Evolutionary conservation across 2,113 vertebrate genomes (phyloP).

Genomic region (Pantherophis guttatus): DNA sequence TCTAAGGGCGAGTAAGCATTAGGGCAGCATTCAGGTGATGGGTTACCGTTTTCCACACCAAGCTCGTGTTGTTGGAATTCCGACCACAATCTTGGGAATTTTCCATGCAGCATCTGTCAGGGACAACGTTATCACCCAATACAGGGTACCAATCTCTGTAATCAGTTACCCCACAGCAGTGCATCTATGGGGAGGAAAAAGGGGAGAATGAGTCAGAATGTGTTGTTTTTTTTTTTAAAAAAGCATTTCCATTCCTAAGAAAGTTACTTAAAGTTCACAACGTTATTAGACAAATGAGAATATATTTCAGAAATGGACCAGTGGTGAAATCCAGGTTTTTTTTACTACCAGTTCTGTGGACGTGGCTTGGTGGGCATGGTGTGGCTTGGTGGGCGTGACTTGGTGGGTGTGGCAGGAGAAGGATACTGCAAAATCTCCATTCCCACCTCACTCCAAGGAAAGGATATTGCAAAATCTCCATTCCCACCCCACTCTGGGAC

Average conservation of each 20-base stretch:
- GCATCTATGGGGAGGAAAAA: slow-evolving; percentile 76
- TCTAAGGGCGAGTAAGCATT: not conserved
- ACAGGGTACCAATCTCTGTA: slow-evolving; percentile 91
- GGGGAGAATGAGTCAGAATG: not conserved
- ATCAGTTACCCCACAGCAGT: slow-evolving; percentile 91
- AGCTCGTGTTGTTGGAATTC: slow-evolving; percentile 77
- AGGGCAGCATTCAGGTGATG: not conserved
- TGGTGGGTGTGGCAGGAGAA: no score
- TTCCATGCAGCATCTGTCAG: slow-evolving; percentile 94
- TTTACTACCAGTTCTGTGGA: no score
- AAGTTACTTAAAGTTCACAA: not conserved
- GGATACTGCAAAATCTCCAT: no score
- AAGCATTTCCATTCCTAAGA: not conserved
- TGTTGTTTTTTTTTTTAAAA: not conserved
- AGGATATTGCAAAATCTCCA: no score
- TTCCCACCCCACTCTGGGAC: no score
- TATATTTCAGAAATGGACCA: not conserved
- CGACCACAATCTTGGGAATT: slow-evolving; percentile 93
- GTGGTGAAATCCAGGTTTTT: no score
- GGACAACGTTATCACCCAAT: slow-evolving; percentile 87
- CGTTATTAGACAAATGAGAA: not conserved
- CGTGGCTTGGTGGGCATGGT: no score
- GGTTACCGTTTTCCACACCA: slow-evolving; percentile 86
- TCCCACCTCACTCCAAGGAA: no score
- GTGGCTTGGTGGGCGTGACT: no score